Evolutionary conservation across 2,113 vertebrate genomes (phyloP).

Genomic region (Phaethornis superciliosus): DNA sequence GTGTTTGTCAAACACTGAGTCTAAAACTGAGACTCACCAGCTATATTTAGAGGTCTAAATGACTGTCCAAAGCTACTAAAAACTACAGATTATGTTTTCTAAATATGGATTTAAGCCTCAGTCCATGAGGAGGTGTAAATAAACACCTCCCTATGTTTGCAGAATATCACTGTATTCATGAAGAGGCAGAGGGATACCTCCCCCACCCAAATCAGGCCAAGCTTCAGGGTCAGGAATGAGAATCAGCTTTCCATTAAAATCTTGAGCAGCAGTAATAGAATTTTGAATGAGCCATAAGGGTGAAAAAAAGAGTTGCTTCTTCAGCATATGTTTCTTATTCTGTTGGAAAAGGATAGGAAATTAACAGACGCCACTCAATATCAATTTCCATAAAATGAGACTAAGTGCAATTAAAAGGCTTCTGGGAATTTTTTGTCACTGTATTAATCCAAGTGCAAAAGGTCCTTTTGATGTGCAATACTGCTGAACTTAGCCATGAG

Average conservation of each 20-base stretch:
- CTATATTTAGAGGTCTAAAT: slow-evolving; percentile 24
- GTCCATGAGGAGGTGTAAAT: background rate
- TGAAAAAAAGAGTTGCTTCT: background rate
- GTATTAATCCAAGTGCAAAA: slow-evolving; percentile 38
- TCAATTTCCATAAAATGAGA: background rate
- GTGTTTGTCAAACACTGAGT: background rate
- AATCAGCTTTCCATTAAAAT: background rate
- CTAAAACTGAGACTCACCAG: background rate
- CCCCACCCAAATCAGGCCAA: background rate
- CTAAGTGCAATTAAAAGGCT: slow-evolving; percentile 35
- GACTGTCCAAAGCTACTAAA: background rate
- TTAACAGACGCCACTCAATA: slow-evolving; percentile 19
- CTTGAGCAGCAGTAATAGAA: background rate
- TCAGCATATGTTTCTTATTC: background rate
- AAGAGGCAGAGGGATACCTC: background rate
- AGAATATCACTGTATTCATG: background rate
- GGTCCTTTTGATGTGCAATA: slow-evolving; percentile 37
- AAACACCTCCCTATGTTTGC: background rate
- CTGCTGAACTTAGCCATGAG: slow-evolving; percentile 35
- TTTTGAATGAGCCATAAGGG: background rate
- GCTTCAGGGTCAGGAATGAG: background rate
- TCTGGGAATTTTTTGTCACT: background rate
- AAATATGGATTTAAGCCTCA: background rate
- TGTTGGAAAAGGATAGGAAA: background rate
- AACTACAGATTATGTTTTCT: background rate